Base-by-base conservation (phyloP, 2,797 vertebrate genomes). In the Sphaeramia orbicularis region DNA sequence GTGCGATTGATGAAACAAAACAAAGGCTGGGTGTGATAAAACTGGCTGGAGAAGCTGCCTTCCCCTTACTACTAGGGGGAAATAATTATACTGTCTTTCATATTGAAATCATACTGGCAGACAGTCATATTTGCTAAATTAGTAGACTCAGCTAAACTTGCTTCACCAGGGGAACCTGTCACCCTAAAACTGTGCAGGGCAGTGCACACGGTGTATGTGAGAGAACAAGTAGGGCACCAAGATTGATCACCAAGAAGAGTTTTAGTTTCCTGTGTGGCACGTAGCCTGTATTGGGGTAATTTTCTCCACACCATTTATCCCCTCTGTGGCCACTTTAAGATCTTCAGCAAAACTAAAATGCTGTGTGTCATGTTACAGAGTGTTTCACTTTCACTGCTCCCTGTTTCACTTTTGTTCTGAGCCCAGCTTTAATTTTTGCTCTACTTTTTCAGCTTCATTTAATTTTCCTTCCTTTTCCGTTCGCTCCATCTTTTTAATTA, bases 1-100 rank as follows among this genome's bases (percentile, higher is more conserved):
- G 78, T 64, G 61, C 70, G 48, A 87, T 85, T 83, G 86, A 88
- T 80, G 83, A 87, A 81, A 85, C 68, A 76, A 59, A 63, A 81
- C 82, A 81, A 86, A 84, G 66, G 71, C 80, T 85, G 65, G 32
- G 56, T 67, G 78, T 55, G 71, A 81, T 76, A 65, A 80, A 71
- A 52, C 76, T 64, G 77, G 81, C 88, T 79, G 58, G 49, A 85
- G 83, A 72, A 72, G 58, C 52, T 40, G 77, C 56, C 64, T 65
- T 54, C 71, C 50, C 65, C 57, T 56, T 16, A 2, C 50, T 67
- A 55, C 66, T 59, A 14, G 41, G 78, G 56, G 74, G 44, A 69
- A 80, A 76, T 71, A 74, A 74, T 81, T 61, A 67, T 37, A 45
- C 67, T 65, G 63, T 69, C 74, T 85, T 64, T 86, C 76, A 61